A percentile compares a stretch with the other conserved stretches of the same genome.
Evolutionary conservation across 2,113 vertebrate genomes (phyloP).

Genomic region (Oreochromis aureus): DNA sequence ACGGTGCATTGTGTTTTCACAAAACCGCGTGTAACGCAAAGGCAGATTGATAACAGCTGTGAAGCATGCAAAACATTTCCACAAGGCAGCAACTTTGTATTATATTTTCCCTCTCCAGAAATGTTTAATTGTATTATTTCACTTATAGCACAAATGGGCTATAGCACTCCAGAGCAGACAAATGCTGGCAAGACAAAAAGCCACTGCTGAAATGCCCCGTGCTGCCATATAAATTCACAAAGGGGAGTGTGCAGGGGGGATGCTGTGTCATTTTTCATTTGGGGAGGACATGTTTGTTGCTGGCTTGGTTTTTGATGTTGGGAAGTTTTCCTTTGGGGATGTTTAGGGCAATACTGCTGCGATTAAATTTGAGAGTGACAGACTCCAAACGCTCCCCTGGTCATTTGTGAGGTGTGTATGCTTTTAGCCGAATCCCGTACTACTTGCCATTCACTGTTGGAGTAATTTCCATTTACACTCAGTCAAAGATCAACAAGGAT

Average conservation of each 20-base stretch:
- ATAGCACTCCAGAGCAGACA: neutral
- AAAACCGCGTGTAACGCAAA: neutral
- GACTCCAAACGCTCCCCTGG: slow-evolving; percentile 20
- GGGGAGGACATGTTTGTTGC: slow-evolving; percentile 39
- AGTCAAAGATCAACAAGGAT: slow-evolving; percentile 48
- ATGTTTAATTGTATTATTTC: neutral
- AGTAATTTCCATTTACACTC: slow-evolving; percentile 25
- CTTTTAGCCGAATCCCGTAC: slow-evolving; percentile 23
- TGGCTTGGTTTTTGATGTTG: slow-evolving; percentile 37
- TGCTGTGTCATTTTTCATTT: slow-evolving; percentile 48
- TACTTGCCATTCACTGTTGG: neutral
- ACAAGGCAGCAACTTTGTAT: neutral
- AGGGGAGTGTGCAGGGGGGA: neutral
- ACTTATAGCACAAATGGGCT: neutral
- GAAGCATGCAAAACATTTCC: neutral
- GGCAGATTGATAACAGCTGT: neutral
- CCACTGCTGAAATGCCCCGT: neutral
- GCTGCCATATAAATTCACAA: slow-evolving; percentile 23
- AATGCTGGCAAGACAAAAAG: slow-evolving; percentile 8
- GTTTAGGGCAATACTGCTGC: neutral
- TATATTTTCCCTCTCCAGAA: neutral
- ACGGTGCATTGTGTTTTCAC: neutral
- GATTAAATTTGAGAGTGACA: slow-evolving; percentile 33
- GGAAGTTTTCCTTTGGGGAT: slow-evolving; percentile 29
- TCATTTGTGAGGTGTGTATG: slow-evolving; percentile 15